These are phyloP conservation scores for Sarcophaga caerulescens DNA, from an alignment of 2,888 invertebrate species.

Conservation along the genomic window DNA sequence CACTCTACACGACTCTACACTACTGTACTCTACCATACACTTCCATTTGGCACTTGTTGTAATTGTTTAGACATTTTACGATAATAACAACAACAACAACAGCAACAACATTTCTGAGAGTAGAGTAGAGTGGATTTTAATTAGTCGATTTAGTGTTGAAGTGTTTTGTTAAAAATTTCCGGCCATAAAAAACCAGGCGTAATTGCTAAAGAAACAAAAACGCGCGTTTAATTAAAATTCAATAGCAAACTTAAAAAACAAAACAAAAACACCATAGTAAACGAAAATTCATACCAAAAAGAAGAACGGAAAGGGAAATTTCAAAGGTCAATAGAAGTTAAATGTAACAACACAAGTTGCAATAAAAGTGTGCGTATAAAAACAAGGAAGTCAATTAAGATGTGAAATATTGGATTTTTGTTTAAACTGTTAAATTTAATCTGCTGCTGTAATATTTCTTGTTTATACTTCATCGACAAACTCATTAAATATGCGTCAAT, in stretches of 20 bases:
- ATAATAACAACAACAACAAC: constrained; percentile 8
- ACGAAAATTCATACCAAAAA: background rate
- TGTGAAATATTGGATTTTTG: no score
- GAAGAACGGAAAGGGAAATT: no score
- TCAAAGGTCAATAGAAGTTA: no score
- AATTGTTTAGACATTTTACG: constrained; percentile 56
- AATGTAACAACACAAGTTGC: no score
- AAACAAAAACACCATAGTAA: background rate
- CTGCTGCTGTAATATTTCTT: no score
- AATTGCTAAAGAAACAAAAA: background rate
- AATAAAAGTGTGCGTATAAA: no score
- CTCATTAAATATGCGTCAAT: no score
- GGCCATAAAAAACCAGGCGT: background rate
- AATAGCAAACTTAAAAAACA: background rate
- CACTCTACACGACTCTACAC: no score
- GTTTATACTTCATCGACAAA: no score
- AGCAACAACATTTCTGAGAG: constrained; percentile 4
- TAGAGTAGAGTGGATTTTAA: constrained; percentile 57
- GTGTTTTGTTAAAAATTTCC: constrained; percentile 12
- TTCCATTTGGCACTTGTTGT: constrained; percentile 40
- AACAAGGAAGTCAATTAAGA: no score
- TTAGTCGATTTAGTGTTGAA: constrained; percentile 49
- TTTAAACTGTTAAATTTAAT: no score
- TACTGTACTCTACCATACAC: background rate
- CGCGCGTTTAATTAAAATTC: constrained; percentile 42